Conservation (phyloP, 2,113 vertebrate genomes). For the Myocastor coypus region DNA sequence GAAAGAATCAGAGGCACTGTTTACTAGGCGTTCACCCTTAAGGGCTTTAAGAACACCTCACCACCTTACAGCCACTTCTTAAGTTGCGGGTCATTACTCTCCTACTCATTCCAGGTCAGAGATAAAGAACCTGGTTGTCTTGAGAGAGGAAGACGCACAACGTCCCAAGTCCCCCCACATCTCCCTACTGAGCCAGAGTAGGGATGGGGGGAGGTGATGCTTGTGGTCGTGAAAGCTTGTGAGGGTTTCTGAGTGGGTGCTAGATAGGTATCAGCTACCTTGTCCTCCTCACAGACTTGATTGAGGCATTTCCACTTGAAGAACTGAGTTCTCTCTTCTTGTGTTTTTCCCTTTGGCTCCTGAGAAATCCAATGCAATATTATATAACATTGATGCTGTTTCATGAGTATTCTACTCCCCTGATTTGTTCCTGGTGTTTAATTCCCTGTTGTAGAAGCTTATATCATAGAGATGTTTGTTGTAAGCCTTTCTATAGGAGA, state of each 20-base stretch:
- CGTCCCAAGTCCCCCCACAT: accelerated
- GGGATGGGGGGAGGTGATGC: accelerated
- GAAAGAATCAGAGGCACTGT: background rate
- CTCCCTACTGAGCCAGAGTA: background rate
- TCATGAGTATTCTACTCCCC: background rate
- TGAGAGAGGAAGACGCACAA: background rate
- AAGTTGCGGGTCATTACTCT: background rate
- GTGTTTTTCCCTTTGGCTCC: background rate
- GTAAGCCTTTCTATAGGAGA: constrained; percentile 25
- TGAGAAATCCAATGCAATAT: background rate
- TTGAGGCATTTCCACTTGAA: background rate
- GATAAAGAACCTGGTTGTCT: background rate
- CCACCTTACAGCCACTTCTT: background rate
- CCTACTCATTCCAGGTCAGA: background rate
- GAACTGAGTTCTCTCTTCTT: background rate
- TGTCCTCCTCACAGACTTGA: background rate
- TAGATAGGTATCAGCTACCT: background rate
- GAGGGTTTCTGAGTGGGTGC: background rate
- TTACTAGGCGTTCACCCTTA: constrained; percentile 10
- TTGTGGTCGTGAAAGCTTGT: accelerated
- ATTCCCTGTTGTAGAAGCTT: background rate
- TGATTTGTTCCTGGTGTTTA: background rate
- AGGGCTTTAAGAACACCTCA: background rate
- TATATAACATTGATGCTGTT: background rate
- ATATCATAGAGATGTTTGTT: background rate